Evolutionary conservation across 2,888 invertebrate genomes (phyloP), one percentile per base, ranked within the genome.

Genomic region (Athetis lepigone): DNA sequence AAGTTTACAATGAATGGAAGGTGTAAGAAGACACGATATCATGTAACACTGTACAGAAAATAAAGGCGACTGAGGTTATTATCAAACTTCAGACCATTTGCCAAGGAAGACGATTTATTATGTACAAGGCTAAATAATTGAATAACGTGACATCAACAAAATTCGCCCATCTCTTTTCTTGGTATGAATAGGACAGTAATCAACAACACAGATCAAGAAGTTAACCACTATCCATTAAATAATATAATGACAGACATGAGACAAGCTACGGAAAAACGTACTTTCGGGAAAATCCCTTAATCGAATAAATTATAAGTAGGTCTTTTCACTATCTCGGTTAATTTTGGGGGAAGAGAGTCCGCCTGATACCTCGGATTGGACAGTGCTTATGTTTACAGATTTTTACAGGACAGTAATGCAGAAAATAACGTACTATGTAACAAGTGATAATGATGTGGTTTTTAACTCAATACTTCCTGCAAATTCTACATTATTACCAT

Each of bases 1-100:
- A 64, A 57, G 42, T 60, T 77, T 58, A 57, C 47, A 72, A 71
- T 79, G 68, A 56, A 70, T 69, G 54, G 73, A 71, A 75, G 75
- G 65, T 67, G 64, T 65, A 50, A 42, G 49, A 70, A 62, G 36
- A 61, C 58, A 21, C 21, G 46, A 33, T 45, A 29, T 5, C 16
- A 64, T 9, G 4, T 25, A 37, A 25, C 21, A 2, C 8, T 19
- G 18, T 27, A 7, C 21, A 19, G 43, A 49, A 9, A 45, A 21
- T 11, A 3, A 23, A 19, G 7, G 18, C 37, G 39, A 40, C 25
- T 11, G 8, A 42, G 18, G 5, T n/a, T 1, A 46, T 18, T 37
- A 37, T 37, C 6, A 37, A 37, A 37, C 37, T 37, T 33, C 29
- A 29, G 29, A 29, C 29, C 29, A 29, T 27, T 27, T 27, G 27